phyloP scores from a whole-genome alignment of 2,797 vertebrate species.

The Ctenopoma kingsleyae region DNA sequence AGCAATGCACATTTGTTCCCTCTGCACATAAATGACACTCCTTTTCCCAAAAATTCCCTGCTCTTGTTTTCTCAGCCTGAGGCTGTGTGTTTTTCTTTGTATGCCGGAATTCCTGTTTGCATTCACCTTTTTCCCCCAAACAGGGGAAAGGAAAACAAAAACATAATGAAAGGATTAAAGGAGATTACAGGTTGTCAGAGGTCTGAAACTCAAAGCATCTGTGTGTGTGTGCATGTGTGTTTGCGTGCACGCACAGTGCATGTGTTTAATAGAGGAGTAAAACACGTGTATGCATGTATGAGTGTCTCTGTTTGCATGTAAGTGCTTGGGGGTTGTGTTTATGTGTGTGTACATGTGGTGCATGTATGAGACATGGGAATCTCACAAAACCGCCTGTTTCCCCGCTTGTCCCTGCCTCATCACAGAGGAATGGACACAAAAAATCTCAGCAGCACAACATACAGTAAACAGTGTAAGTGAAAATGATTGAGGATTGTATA shows the following conservation, averaged over 20 bases:
- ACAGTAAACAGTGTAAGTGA: conserved; percentile 36
- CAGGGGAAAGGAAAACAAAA: conserved; percentile 79
- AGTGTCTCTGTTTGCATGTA: conserved; percentile 25
- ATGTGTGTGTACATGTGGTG: not conserved
- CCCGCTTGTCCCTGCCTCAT: conserved; percentile 33
- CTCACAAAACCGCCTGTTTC: conserved; percentile 12
- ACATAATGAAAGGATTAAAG: conserved; percentile 81
- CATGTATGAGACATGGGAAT: conserved; percentile 20
- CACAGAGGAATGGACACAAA: conserved; percentile 34
- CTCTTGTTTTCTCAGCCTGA: conserved; percentile 77
- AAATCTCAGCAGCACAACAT: conserved; percentile 7
- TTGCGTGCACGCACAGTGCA: conserved; percentile 2
- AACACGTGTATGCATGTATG: conserved; percentile 32
- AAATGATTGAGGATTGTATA: conserved; percentile 6
- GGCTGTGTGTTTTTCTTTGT: conserved; percentile 82
- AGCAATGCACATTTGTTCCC: conserved; percentile 44
- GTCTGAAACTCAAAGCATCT: conserved; percentile 62
- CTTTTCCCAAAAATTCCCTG: conserved; percentile 62
- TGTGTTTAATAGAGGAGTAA: conserved; percentile 38
- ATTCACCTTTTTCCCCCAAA: conserved; percentile 80
- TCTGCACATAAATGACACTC: conserved; percentile 51
- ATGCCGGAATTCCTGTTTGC: conserved; percentile 84
- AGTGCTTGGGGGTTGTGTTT: conserved; percentile 1
- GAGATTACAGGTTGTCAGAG: conserved; percentile 76
- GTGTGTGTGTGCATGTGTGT: conserved; percentile 23